Percentiles rank a stretch among this genome's conserved stretches.
Evolutionary conservation across 2,113 vertebrate species (phyloP).

Genomic region (Siniperca chuatsi): DNA sequence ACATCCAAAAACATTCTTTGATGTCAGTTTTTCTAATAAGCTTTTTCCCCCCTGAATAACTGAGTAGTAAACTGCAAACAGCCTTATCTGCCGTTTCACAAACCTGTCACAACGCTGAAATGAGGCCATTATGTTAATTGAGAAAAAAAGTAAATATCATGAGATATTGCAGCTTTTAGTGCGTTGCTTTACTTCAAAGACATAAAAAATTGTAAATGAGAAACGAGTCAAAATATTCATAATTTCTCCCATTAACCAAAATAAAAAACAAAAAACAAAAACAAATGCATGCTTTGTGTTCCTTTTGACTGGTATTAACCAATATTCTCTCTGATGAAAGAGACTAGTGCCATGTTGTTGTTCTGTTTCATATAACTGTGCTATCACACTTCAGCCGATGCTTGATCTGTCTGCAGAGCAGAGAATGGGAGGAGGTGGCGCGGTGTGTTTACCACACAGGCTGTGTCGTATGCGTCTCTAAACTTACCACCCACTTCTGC

Average conservation of each 20-base stretch:
- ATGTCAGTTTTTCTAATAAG: slow-evolving; percentile 26
- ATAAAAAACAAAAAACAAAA: neutral
- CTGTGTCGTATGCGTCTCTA: slow-evolving; percentile 48
- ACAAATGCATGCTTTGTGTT: neutral
- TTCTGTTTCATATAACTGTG: neutral
- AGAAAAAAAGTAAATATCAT: neutral
- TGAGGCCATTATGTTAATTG: slow-evolving; percentile 20
- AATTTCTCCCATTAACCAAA: neutral
- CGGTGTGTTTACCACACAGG: slow-evolving; percentile 57
- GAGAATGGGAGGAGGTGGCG: slow-evolving; percentile 38
- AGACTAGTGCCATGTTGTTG: slow-evolving; percentile 7
- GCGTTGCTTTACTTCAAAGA: slow-evolving; percentile 12
- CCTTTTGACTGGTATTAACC: neutral
- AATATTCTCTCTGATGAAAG: neutral
- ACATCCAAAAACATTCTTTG: slow-evolving; percentile 25
- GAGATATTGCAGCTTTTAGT: slow-evolving; percentile 21
- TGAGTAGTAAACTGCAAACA: slow-evolving; percentile 5
- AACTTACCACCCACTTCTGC: slow-evolving; percentile 69
- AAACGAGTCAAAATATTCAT: neutral
- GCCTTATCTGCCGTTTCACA: slow-evolving; percentile 37
- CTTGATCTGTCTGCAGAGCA: slow-evolving; percentile 45
- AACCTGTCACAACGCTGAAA: slow-evolving; percentile 26
- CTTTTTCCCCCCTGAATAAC: neutral
- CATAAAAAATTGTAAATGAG: slow-evolving; percentile 1
- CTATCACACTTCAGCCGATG: slow-evolving; percentile 18